Evolutionary conservation across 2,888 invertebrate species (phyloP).

Genomic region (Macropis europaea): DNA sequence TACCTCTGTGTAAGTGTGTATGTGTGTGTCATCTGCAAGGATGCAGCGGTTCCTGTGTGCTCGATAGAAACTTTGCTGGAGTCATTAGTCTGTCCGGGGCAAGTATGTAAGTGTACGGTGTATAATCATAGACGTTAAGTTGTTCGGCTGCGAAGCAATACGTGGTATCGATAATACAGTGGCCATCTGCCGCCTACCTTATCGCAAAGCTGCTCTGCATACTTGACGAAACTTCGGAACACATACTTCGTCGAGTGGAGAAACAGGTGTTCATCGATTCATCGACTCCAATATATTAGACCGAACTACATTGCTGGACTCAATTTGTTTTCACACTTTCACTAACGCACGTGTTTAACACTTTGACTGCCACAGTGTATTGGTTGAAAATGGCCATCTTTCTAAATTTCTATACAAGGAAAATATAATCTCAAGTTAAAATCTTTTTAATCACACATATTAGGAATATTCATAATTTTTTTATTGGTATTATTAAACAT

Average conservation of each 20-base stretch:
- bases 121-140: constrained; percentile 75
- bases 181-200: constrained; percentile 71
- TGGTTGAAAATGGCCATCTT: too few species aligned
- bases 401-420: too few species aligned
- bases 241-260: constrained; percentile 6
- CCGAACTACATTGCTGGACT: too few species aligned
- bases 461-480: too few species aligned
- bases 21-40: constrained; percentile 59
- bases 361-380: too few species aligned
- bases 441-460: too few species aligned
- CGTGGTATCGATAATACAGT: constrained; percentile 73
- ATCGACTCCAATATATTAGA: neutral
- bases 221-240: constrained; percentile 44
- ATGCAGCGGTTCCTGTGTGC: constrained; percentile 54
- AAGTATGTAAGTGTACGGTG: constrained; percentile 56
- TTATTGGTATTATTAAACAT: too few species aligned
- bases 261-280: constrained; percentile 11
- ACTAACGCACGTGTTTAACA: too few species aligned
- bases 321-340: too few species aligned
- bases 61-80: constrained; percentile 64
- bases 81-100: constrained; percentile 66
- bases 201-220: constrained; percentile 35
- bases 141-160: constrained; percentile 71
- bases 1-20: constrained; percentile 10
- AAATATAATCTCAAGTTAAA: too few species aligned